Percentiles rank a stretch among this genome's conserved stretches.
Evolutionary conservation across 92 coral and sea anemone genomes (phyloP).

Genomic region (Epizoanthus illoricatus): DNA sequence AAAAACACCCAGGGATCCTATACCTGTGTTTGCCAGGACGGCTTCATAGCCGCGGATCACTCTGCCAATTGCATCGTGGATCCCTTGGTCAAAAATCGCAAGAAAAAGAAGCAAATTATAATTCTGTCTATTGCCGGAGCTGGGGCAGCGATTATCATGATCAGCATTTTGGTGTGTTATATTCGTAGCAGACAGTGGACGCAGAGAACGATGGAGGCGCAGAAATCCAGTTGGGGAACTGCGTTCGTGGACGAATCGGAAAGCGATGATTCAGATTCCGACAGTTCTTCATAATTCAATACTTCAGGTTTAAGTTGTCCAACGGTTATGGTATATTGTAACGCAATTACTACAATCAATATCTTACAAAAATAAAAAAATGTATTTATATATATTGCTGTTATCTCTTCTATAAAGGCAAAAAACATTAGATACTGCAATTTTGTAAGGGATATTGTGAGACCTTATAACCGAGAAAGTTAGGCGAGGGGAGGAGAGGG

Average conservation of each 20-base stretch:
- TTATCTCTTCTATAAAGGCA: too few species aligned
- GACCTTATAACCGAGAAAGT: too few species aligned
- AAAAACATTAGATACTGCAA: too few species aligned
- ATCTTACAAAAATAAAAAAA: too few species aligned
- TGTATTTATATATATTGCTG: too few species aligned
- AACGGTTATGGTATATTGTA: too few species aligned
- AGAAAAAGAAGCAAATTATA: slow-evolving; percentile 3
- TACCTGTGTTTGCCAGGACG: slow-evolving; percentile 5
- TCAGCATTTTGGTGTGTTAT: slow-evolving; percentile 3
- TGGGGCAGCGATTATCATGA: background rate
- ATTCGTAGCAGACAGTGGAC: background rate
- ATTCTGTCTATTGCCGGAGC: slow-evolving; percentile 14
- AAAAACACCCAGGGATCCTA: background rate
- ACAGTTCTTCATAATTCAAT: slow-evolving; percentile 3
- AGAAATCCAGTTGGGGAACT: background rate
- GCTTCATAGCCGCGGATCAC: background rate
- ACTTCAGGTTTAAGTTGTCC: too few species aligned
- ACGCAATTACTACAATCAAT: too few species aligned
- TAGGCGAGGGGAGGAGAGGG: too few species aligned
- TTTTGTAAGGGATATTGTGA: too few species aligned
- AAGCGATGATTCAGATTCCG: slow-evolving; percentile 1
- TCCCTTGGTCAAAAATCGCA: background rate
- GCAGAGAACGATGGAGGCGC: background rate
- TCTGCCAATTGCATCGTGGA: slow-evolving; percentile 3
- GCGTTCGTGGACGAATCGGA: background rate